phyloP scores from a whole-genome alignment of 2,888 invertebrate species.

The Chloroclysta siterata region DNA sequence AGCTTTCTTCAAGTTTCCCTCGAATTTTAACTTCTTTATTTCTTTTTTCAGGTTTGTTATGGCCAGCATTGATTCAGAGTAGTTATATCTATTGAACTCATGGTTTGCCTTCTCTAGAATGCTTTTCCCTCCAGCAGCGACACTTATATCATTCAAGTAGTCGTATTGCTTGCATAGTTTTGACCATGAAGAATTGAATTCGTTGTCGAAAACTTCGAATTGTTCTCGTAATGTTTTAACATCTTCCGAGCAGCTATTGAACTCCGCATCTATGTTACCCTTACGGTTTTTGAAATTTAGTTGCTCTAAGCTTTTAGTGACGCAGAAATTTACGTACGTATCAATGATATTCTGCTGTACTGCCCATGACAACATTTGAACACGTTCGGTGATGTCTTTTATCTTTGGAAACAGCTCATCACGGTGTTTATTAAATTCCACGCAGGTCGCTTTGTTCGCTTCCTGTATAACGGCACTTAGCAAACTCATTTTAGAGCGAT shows the following conservation, averaged over 20 bases:
- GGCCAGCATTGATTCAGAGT: constrained; percentile 65
- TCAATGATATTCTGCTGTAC: constrained; percentile 74
- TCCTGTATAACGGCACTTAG: constrained; percentile 71
- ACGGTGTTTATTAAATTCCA: constrained; percentile 65
- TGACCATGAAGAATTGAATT: constrained; percentile 56
- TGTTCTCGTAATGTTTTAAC: constrained; percentile 53
- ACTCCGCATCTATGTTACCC: constrained; percentile 62
- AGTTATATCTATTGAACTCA: constrained; percentile 69
- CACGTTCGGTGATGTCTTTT: constrained; percentile 67
- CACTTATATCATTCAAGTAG: constrained; percentile 60
- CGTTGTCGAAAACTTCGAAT: constrained; percentile 57
- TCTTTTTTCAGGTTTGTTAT: constrained; percentile 59
- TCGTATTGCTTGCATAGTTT: constrained; percentile 59
- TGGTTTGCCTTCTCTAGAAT: constrained; percentile 69
- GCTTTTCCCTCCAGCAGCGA: constrained; percentile 64
- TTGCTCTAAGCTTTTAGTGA: constrained; percentile 75
- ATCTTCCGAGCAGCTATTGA: constrained; percentile 52
- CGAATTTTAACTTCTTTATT: constrained; percentile 61
- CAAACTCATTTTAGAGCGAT: constrained; percentile 65
- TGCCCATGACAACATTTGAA: constrained; percentile 72
- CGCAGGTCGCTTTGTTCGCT: constrained; percentile 63
- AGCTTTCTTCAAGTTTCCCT: constrained; percentile 63
- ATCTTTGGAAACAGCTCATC: constrained; percentile 62
- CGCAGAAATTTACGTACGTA: constrained; percentile 65
- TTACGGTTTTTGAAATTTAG: constrained; percentile 72